phyloP scores from a whole-genome alignment of 2,888 invertebrate species.

The Emmelina monodactyla region DNA sequence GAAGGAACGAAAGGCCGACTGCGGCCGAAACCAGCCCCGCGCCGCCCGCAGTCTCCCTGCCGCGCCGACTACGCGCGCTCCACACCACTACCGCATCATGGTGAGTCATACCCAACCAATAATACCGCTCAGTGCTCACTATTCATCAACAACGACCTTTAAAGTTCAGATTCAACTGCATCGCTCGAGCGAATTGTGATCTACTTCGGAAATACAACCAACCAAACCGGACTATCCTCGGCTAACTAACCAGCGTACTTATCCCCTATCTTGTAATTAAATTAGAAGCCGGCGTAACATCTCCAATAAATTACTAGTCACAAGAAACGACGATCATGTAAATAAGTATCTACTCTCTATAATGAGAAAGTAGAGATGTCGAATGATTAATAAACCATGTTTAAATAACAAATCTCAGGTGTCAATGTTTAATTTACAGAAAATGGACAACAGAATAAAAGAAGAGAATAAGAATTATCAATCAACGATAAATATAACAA shows the following conservation, averaged over 20 bases:
- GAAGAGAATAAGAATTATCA: slow-evolving; percentile 50
- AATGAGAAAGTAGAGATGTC: too few species aligned
- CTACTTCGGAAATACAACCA: too few species aligned
- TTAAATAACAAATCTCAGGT: too few species aligned
- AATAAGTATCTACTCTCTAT: too few species aligned
- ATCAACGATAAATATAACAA: slow-evolving; percentile 58
- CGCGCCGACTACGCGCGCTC: slow-evolving; percentile 57
- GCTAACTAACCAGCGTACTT: too few species aligned
- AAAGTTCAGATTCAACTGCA: slow-evolving; percentile 4
- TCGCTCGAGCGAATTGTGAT: slow-evolving; percentile 12
- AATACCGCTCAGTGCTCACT: slow-evolving; percentile 15
- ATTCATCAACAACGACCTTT: slow-evolving; percentile 17
- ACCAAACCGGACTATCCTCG: slow-evolving; percentile 17
- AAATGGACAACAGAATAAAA: slow-evolving; percentile 55
- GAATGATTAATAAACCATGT: too few species aligned
- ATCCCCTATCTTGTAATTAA: too few species aligned
- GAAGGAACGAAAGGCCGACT: slow-evolving; percentile 40
- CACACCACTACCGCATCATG: slow-evolving; percentile 58
- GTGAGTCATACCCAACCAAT: slow-evolving; percentile 48
- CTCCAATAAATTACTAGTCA: too few species aligned
- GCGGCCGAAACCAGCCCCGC: slow-evolving; percentile 34
- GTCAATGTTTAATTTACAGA: too few species aligned
- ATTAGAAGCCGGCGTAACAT: too few species aligned
- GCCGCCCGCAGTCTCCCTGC: slow-evolving; percentile 55
- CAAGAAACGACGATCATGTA: too few species aligned